These are phyloP conservation scores for Myiopsitta monachus DNA, from an alignment of 2,113 vertebrate genomes.

Conservation along the genomic window DNA sequence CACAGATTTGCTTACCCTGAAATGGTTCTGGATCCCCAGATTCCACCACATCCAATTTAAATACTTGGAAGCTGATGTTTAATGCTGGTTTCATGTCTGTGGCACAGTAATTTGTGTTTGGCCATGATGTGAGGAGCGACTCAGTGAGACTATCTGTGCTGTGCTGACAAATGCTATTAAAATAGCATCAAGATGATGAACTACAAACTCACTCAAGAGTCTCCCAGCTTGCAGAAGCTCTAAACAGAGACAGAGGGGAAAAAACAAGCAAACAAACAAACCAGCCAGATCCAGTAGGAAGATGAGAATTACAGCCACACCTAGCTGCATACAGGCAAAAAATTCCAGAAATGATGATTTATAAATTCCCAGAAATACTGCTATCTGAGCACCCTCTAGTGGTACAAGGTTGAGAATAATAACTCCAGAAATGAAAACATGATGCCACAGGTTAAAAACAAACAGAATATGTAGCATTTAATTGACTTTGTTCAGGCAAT, in stretches of 20 bases:
- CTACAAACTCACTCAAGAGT: background rate
- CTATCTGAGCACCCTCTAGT: conserved; percentile 64
- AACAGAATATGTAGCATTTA: background rate
- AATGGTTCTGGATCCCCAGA: background rate
- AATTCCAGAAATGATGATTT: background rate
- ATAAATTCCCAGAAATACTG: background rate
- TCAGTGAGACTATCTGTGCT: background rate
- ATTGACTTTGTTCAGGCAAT: background rate
- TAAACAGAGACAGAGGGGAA: background rate
- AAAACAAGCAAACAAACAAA: background rate
- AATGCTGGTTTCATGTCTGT: background rate
- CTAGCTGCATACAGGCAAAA: background rate
- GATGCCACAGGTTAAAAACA: background rate
- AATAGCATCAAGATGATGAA: background rate
- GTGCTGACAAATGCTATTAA: background rate
- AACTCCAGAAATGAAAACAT: background rate
- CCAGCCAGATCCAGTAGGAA: background rate
- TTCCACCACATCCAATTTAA: background rate
- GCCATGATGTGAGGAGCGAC: background rate
- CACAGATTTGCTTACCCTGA: background rate
- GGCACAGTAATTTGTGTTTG: background rate
- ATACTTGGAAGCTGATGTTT: background rate
- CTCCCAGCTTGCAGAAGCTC: background rate
- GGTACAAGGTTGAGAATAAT: background rate
- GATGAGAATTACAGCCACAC: background rate